phyloP scores from a whole-genome alignment of 2,113 vertebrate genomes.

The Grus americana region DNA sequence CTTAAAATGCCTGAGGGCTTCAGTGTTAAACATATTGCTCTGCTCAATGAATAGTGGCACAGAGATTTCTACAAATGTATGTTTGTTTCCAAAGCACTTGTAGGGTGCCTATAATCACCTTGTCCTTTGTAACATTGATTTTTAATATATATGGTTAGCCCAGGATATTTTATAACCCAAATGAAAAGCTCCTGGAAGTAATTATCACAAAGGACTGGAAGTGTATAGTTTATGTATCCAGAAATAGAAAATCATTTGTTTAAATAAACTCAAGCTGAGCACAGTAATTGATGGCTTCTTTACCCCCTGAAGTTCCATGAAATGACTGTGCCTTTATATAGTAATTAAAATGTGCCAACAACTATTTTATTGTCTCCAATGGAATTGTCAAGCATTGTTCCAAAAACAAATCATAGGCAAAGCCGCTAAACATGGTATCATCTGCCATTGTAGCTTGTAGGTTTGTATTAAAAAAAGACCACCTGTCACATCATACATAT shows the following conservation, averaged over 20 bases:
- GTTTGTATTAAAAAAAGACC: not conserved
- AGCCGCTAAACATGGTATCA: slow-evolving; percentile 25
- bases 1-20: slow-evolving; percentile 1
- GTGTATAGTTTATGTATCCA: slow-evolving; percentile 1
- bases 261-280: slow-evolving; percentile 65
- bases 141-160: slow-evolving; percentile 40
- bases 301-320: slow-evolving; percentile 42
- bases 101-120: slow-evolving; percentile 28
- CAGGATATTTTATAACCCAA: slow-evolving; percentile 21
- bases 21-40: slow-evolving; percentile 34
- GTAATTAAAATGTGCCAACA: slow-evolving; percentile 70
- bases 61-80: slow-evolving; percentile 48
- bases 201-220: slow-evolving; percentile 12
- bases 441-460: slow-evolving; percentile 6
- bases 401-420: slow-evolving; percentile 51
- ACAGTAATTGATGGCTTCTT: slow-evolving; percentile 61
- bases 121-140: slow-evolving; percentile 56
- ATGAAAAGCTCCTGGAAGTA: slow-evolving; percentile 41
- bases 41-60: slow-evolving; percentile 3
- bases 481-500: not conserved
- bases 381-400: slow-evolving; percentile 45
- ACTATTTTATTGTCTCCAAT: slow-evolving; percentile 46
- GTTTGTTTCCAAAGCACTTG: slow-evolving; percentile 50
- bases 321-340: slow-evolving; percentile 58
- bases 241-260: slow-evolving; percentile 66